Base-by-base conservation (phyloP, 2,113 vertebrate species). In the Nothocercus julius region DNA sequence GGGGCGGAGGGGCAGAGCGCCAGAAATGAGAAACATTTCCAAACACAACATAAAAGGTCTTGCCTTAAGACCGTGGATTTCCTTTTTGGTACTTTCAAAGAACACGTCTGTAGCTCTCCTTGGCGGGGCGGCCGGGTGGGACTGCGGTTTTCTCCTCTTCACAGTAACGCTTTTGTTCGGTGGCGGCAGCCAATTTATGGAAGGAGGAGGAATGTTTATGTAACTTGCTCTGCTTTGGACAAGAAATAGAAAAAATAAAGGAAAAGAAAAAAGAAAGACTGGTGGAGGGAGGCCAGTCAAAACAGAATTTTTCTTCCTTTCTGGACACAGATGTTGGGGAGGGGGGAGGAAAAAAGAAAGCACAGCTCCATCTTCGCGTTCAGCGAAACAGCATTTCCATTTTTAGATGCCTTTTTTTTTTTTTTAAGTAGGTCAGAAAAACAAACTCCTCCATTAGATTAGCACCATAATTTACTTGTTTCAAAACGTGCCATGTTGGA, bases 101-200 rank as follows among this genome's bases (percentile, higher is more conserved):
- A 98, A 98, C 97, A 96, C 32, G 83, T 96, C 97, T 97, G 98
- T 97, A 97, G 97, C 98, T 97, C 98, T 97, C 44, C 89, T 97
- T 98, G 98, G 98, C 98, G 92, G 86, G 95, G 97, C 97, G 97
- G 97, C 97, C 97, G 98, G 98, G 98, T 98, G 98, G 98, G 98
- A 97, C 97, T 97, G 96, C 92, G 96, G 97, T 96, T 96, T 98
- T 98, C 96, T 95, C 94, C 97, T 97, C 96, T 95, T 97, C 98
- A 98, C 98, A 98, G 98, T 98, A 97, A 98, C 97, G 84, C 98
- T 96, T 98, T 98, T 98, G 98, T 98, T 98, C 97, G 93, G 96
- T 96, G 96, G 97, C 97, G 97, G 96, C 93, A 95, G 98, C 98
- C 98, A 98, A 98, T 97, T 98, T 98, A 97, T 97, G 98, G 97